Evolutionary conservation across 2,888 invertebrate genomes (phyloP).

Genomic region (Chymomyza amoena): DNA sequence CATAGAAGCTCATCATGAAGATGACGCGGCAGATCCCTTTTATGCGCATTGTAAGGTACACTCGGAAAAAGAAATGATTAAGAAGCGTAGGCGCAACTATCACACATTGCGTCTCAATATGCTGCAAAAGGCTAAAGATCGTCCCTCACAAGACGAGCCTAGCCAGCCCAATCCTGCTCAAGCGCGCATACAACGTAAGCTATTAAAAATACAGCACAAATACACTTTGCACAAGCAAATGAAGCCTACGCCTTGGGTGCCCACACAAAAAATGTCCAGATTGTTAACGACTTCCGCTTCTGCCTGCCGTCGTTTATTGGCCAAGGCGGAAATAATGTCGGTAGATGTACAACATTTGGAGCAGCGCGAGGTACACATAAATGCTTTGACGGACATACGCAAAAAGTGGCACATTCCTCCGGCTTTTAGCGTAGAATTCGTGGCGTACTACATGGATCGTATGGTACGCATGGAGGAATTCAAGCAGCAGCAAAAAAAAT

Average conservation of each 20-base stretch:
- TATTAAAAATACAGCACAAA: constrained; percentile 91
- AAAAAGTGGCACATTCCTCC: constrained; percentile 97
- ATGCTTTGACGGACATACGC: constrained; percentile 89
- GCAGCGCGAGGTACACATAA: constrained; percentile 89
- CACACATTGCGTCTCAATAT: constrained; percentile 90
- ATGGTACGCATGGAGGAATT: constrained; percentile 89
- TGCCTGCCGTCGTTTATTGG: constrained; percentile 88
- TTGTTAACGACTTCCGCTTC: constrained; percentile 93
- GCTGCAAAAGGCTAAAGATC: constrained; percentile 82
- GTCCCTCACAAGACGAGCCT: constrained; percentile 60
- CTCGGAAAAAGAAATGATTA: constrained; percentile 92
- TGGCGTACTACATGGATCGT: constrained; percentile 94
- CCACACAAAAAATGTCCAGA: constrained; percentile 96
- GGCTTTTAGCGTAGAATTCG: constrained; percentile 95
- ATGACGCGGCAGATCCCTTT: constrained; percentile 97
- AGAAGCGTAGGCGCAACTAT: constrained; percentile 90
- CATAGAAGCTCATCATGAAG: constrained; percentile 94
- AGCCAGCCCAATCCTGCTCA: constrained; percentile 83
- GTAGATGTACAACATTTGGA: constrained; percentile 90
- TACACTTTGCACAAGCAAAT: constrained; percentile 87
- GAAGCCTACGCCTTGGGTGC: constrained; percentile 92
- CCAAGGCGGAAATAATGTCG: constrained; percentile 94
- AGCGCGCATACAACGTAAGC: constrained; percentile 87
- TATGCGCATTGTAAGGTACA: constrained; percentile 98
- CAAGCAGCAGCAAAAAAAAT: constrained; percentile 87